Evolutionary conservation across 2,888 invertebrate species (phyloP), one percentile per base, ranked within the genome.

Genomic region (Antitype chi): DNA sequence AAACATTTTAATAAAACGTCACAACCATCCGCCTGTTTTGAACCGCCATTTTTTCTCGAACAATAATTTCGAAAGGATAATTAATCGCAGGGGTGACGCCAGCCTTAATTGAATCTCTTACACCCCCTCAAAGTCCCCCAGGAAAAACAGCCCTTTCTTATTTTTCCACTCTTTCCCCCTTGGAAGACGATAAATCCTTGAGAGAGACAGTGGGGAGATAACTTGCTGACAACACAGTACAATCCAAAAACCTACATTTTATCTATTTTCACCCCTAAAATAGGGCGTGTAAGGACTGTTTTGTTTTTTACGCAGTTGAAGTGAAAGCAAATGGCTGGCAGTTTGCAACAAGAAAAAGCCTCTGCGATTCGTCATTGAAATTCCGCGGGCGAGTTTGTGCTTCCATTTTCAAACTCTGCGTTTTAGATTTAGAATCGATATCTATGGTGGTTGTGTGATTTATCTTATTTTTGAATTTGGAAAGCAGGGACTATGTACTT

Each of bases 81-180:
- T 96, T 96, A 96, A 96, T 96, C 93, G 96, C 93, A 89, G 90
- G 91, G 86, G 91, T 89, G 91, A 91, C 94, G 90, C 92, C 92
- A 93, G 92, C 92, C 93, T 95, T 96, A 96, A 96, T 96, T 96
- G 96, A 96, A 96, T 95, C 95, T 93, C 92, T 93, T 93, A 90
- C 91, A 64, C 92, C 93, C 92, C 91, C 78, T 81, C 90, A 83
- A 92, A 91, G 78, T 94, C 94, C 95, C 94, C 95, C 92, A 92
- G 94, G 95, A 95, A 96, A 96, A 96, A 96, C 95, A 95, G 92
- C 96, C 96, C 96, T 96, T 96, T 96, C 95, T 96, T 96, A 95
- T 96, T 96, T 96, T 96, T 96, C 93, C 89, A 90, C 92, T 92
- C 91, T 91, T 93, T 93, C 94, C 95, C 95, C 95, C 95, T 92